Evolutionary conservation across 2,113 vertebrate species (phyloP).

Genomic region (Speoplatyrhinus poulsoni): DNA sequence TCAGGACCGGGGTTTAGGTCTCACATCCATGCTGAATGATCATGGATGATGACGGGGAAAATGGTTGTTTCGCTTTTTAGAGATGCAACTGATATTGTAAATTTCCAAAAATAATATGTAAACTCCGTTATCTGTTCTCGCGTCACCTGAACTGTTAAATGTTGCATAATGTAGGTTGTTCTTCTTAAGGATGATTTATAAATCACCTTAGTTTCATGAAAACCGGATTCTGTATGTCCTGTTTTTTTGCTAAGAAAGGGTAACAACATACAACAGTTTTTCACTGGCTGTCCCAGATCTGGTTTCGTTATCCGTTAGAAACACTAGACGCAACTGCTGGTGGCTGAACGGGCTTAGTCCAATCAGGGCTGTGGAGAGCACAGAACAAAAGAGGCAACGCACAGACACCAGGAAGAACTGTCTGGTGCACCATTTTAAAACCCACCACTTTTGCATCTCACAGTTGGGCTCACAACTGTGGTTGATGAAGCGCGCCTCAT

Average conservation of each 20-base stretch:
- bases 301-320: slow-evolving; percentile 16
- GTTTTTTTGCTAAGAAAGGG: too few species aligned
- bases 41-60: too few species aligned
- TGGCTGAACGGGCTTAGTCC: slow-evolving; percentile 21
- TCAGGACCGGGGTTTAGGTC: too few species aligned
- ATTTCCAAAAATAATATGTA: slow-evolving; percentile 1
- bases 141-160: too few species aligned
- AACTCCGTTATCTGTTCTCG: slow-evolving; percentile 3
- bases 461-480: slow-evolving; percentile 99
- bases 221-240: too few species aligned
- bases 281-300: slow-evolving; percentile 2
- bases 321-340: slow-evolving; percentile 15
- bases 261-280: neutral
- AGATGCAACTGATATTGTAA: too few species aligned
- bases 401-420: slow-evolving; percentile 17
- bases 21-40: slow-evolving; percentile 19
- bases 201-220: too few species aligned
- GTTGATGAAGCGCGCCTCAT: slow-evolving; percentile 98
- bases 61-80: too few species aligned
- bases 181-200: too few species aligned
- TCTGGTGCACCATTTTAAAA: slow-evolving; percentile 27
- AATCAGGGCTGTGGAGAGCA: slow-evolving; percentile 39
- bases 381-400: slow-evolving; percentile 23
- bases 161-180: too few species aligned
- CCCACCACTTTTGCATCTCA: slow-evolving; percentile 99